These are phyloP conservation scores for Silurus glanis DNA, from an alignment of 2,113 vertebrate species.

Conservation along the genomic window DNA sequence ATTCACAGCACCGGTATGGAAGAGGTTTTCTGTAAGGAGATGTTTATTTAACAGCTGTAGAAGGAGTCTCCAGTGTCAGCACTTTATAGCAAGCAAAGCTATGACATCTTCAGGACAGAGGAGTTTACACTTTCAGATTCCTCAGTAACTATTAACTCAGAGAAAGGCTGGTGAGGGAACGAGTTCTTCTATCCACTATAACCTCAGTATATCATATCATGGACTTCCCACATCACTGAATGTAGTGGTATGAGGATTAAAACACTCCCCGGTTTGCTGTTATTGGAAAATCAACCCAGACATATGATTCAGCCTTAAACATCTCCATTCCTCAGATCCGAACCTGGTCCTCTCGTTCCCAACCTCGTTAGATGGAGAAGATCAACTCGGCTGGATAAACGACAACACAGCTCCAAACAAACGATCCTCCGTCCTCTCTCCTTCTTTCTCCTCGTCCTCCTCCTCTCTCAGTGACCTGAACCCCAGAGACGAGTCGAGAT, in stretches of 20 bases:
- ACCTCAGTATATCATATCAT: neutral
- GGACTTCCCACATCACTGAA: neutral
- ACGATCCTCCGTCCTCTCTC: constrained; percentile 19
- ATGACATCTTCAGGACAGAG: neutral
- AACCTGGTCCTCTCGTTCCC: constrained; percentile 55
- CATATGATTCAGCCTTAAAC: neutral
- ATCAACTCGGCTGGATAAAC: constrained; percentile 54
- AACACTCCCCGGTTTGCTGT: neutral
- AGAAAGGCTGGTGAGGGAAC: neutral
- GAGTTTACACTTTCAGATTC: neutral
- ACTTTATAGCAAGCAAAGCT: neutral
- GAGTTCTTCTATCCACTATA: neutral
- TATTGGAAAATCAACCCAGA: neutral
- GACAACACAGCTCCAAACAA: constrained; percentile 32
- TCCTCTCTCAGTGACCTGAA: constrained; percentile 63
- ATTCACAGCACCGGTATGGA: neutral
- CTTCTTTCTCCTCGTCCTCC: constrained; percentile 42
- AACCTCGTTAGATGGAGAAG: constrained; percentile 48
- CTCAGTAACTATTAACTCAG: neutral
- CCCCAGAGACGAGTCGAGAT: constrained; percentile 41
- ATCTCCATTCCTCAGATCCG: constrained; percentile 64
- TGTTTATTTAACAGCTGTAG: neutral
- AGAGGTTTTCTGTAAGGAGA: neutral
- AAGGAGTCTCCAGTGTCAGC: neutral
- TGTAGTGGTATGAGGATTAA: neutral